Evolutionary conservation across 2,113 vertebrate species (phyloP).

Genomic region (Piaya cayana): DNA sequence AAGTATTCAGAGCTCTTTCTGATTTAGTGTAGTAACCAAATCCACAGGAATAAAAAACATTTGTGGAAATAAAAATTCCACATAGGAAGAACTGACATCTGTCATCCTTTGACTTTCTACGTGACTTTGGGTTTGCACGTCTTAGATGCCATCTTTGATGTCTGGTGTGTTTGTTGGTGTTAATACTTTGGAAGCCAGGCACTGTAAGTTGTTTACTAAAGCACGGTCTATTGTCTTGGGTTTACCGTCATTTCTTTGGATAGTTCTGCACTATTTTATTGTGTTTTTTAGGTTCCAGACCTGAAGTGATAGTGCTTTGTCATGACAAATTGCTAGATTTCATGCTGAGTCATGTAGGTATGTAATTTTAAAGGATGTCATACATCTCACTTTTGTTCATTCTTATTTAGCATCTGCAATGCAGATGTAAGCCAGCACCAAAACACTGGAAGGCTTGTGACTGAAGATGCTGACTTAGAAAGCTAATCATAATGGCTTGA

Average conservation of each 20-base stretch:
- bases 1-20: neutral
- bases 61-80: neutral
- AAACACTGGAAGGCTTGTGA: neutral
- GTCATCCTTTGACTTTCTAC: neutral
- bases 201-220: neutral
- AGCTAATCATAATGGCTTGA: neutral
- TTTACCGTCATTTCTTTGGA: neutral
- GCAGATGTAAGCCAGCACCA: neutral
- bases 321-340: neutral
- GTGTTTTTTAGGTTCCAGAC: neutral
- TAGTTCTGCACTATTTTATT: neutral
- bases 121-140: neutral
- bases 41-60: neutral
- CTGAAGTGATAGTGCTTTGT: neutral
- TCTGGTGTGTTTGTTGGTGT: neutral
- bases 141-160: neutral
- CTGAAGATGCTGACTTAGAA: neutral
- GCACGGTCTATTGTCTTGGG: neutral
- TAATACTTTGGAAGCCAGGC: neutral
- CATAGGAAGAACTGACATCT: neutral
- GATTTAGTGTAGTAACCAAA: neutral
- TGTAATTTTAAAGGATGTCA: neutral
- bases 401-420: neutral
- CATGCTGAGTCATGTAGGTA: neutral
- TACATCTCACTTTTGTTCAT: neutral